Percentiles rank a stretch among this genome's conserved stretches.
phyloP scores from a whole-genome alignment of 1,140 invertebrate species.

The Diprion similis region DNA sequence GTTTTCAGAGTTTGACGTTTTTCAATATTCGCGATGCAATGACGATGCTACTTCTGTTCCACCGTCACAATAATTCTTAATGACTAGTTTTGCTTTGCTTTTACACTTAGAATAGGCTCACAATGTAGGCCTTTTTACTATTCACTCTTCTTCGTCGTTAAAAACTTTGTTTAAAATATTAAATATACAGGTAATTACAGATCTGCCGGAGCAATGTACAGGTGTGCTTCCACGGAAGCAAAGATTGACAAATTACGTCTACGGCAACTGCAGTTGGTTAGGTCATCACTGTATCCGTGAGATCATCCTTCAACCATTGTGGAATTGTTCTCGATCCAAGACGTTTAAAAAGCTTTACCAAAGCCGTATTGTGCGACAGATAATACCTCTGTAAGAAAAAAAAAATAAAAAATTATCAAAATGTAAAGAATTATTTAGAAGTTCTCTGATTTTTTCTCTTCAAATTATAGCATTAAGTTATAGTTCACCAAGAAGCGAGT shows the following conservation, averaged over 20 bases:
- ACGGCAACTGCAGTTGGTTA: conserved; percentile 51
- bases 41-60: background rate
- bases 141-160: conserved; percentile 23
- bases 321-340: conserved; percentile 83
- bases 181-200: conserved; percentile 28
- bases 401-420: background rate
- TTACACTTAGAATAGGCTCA: conserved; percentile 33
- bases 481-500: too few species aligned
- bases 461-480: too few species aligned
- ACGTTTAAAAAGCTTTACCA: conserved; percentile 89
- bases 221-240: background rate
- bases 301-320: conserved; percentile 92
- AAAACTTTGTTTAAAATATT: conserved; percentile 17
- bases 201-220: conserved; percentile 12
- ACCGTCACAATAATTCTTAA: conserved; percentile 16
- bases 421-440: conserved; percentile 2
- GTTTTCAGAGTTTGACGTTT: background rate
- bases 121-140: conserved; percentile 35
- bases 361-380: conserved; percentile 88
- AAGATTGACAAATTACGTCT: background rate
- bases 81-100: conserved; percentile 39
- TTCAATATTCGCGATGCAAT: too few species aligned
- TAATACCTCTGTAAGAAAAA: conserved; percentile 75
- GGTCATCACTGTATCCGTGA: conserved; percentile 70
- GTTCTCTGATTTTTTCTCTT: too few species aligned